A percentile compares a stretch with the other conserved stretches of the same genome.
Evolutionary conservation across 2,797 vertebrate species (phyloP).

Genomic region (Halcyon badia): DNA sequence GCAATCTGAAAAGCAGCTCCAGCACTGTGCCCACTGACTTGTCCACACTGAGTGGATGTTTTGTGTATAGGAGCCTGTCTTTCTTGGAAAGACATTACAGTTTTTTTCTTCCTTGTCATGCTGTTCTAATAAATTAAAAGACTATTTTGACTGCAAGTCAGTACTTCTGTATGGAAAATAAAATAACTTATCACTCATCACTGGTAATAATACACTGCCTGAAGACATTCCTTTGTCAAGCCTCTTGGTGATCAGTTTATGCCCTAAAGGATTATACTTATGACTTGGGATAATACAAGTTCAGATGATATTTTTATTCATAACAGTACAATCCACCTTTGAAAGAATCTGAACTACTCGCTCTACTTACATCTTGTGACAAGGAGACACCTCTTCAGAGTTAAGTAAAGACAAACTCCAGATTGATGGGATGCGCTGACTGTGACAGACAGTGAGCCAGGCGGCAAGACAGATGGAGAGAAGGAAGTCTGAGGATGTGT

Average conservation of each 20-base stretch:
- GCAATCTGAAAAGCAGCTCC: background rate
- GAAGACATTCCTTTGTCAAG: conserved; percentile 63
- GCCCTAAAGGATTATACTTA: conserved; percentile 43
- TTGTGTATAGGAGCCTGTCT: background rate
- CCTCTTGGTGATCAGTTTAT: conserved; percentile 63
- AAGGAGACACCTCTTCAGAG: background rate
- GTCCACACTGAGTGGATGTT: background rate
- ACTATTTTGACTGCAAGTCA: conserved; percentile 39
- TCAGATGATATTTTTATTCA: conserved; percentile 51
- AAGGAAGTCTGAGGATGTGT: background rate
- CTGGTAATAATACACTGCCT: conserved; percentile 49
- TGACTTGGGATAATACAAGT: conserved; percentile 21
- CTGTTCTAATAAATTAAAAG: conserved; percentile 47
- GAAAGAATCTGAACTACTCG: conserved; percentile 1
- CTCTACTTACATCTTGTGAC: conserved; percentile 5
- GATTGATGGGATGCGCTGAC: background rate
- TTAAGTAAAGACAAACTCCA: background rate
- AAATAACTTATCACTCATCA: conserved; percentile 60
- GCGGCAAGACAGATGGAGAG: background rate
- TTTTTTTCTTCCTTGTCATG: background rate
- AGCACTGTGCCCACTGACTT: background rate
- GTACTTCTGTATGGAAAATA: conserved; percentile 55
- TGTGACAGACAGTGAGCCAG: conserved; percentile 1
- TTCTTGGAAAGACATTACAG: conserved; percentile 11
- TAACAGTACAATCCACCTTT: conserved; percentile 19